phyloP scores from a whole-genome alignment of 2,797 vertebrate genomes.

The Pseudochaenichthys georgianus region DNA sequence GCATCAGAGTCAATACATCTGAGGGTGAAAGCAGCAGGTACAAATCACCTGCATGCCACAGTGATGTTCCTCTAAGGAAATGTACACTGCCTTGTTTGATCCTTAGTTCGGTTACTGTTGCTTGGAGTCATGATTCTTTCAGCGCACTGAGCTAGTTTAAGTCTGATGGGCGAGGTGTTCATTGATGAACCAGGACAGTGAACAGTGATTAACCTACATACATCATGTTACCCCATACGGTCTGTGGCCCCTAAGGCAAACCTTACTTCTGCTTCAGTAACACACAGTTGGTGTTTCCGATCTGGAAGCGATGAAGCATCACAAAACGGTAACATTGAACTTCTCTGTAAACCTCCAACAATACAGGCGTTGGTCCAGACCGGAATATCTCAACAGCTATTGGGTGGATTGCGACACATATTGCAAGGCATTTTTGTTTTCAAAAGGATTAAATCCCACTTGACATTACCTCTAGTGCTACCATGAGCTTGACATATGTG shows the following conservation, averaged over 20 bases:
- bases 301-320: no score
- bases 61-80: slow-evolving; percentile 37
- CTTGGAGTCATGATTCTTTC: slow-evolving; percentile 28
- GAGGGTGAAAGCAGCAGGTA: slow-evolving; percentile 30
- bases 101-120: not conserved
- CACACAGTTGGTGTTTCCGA: no score
- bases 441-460: no score
- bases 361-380: no score
- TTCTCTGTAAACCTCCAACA: no score
- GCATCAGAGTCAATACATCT: slow-evolving; percentile 15
- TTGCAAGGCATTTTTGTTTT: no score
- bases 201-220: slow-evolving; percentile 4
- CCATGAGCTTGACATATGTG: no score
- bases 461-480: no score
- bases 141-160: not conserved
- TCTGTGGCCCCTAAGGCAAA: no score
- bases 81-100: slow-evolving; percentile 1
- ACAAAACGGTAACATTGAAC: no score
- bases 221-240: not conserved
- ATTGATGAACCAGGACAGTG: not conserved
- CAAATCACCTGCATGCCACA: slow-evolving; percentile 46
- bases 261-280: not conserved
- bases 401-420: no score
- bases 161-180: not conserved
- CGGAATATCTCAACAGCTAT: no score